Base-by-base conservation (phyloP, 2,888 invertebrate genomes). In the Pimpla rufipes region DNA sequence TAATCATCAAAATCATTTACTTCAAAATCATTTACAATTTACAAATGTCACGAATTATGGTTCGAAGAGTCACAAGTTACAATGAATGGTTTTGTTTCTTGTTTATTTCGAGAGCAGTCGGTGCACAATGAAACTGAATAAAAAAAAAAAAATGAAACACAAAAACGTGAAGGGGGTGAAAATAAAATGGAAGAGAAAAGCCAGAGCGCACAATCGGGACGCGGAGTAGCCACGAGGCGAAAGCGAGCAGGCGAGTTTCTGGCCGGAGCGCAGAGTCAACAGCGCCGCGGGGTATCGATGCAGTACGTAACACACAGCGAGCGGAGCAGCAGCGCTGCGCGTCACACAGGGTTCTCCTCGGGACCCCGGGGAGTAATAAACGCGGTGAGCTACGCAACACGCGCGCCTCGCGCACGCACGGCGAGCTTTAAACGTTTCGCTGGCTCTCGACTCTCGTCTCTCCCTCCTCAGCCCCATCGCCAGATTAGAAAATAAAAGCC, bases 301-400 rank as follows among this genome's bases (percentile, higher is more conserved):
- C 45, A 18, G 18, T 66, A 64, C 18, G 42, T 70, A 29, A 50
- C 68, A 42, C 45, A 66, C 71, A 73, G 29, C 52, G 71, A 71
- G 57, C 35, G 52, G 42, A 66, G 78, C 16, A 57, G 57, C 42
- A 57, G 80, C 35, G 74, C 50, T 23, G 16, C 55, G 23, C 42
- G 52, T 55, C 64, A 29, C 42, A 23, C 42, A 21, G 16, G 45
- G 7, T 45, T 78, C n/a, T n/a, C 77, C 45, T 37, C 64, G 57
- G 50, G 70, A 75, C 82, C 78, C 81, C 59, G 68, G 81, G 81
- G 81, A 81, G 77, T 81, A 77, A 77, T 74, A 77, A 81, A 78
- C 71, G 77, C 64, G 21, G 57, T 42, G 71, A 68, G 77, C 73
- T 68, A 78, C 68, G 71, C 81, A 73, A 81, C 77, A 74, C 73